These are phyloP conservation scores for Globodera rostochiensis DNA, from an alignment of 1,140 invertebrate genomes.

Conservation along the genomic window DNA sequence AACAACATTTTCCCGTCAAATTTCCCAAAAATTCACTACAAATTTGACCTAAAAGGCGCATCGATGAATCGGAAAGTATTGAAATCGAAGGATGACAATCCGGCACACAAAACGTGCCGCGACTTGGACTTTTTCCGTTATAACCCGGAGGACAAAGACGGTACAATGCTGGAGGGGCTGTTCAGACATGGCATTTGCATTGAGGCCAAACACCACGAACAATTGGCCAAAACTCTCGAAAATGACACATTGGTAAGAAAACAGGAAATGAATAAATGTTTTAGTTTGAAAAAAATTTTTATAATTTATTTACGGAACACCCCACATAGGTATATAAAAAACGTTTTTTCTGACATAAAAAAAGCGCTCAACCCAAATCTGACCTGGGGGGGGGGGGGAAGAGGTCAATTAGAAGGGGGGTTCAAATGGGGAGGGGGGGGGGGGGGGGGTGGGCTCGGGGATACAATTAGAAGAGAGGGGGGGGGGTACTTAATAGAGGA, in stretches of 20 bases:
- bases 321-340: too few relatives aligned
- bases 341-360: too few relatives aligned
- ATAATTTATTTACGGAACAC: too few relatives aligned
- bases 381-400: too few relatives aligned
- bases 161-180: background rate
- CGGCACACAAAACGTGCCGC: background rate
- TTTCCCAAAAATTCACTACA: conserved; percentile 7
- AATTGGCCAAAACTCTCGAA: background rate
- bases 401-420: too few relatives aligned
- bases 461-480: too few relatives aligned
- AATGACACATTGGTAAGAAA: background rate
- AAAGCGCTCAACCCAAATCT: too few relatives aligned
- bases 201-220: background rate
- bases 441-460: too few relatives aligned
- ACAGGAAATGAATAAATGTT: too few relatives aligned
- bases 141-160: background rate
- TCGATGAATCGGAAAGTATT: background rate
- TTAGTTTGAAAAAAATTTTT: too few relatives aligned
- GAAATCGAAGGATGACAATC: background rate
- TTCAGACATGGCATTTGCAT: conserved; percentile 6
- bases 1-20: background rate
- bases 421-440: too few relatives aligned
- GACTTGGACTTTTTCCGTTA: conserved; percentile 3
- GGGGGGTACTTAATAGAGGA: too few relatives aligned
- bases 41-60: conserved; percentile 7